phyloP scores from a whole-genome alignment of 2,888 invertebrate genomes.

The Tetropium fuscum region DNA sequence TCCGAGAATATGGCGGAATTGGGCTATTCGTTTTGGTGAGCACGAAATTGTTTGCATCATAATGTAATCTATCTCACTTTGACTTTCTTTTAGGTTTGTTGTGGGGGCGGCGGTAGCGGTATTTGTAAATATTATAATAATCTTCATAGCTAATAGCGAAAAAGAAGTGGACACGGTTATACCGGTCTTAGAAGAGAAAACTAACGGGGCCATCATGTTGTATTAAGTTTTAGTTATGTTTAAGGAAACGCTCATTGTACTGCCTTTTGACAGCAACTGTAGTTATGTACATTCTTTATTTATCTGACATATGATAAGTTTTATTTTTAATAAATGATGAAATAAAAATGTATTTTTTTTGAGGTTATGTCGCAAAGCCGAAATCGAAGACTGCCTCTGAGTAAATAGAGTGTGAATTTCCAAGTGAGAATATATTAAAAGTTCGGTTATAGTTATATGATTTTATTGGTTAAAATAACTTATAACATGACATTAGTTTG shows the following conservation, averaged over 20 bases:
- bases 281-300: slow-evolving; percentile 26
- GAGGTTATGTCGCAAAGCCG: not conserved
- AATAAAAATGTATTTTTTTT: not conserved
- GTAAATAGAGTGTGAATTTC: too few species aligned
- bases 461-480: slow-evolving; percentile 37
- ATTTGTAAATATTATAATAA: slow-evolving; percentile 78
- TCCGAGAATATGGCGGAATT: slow-evolving; percentile 84
- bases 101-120: slow-evolving; percentile 78
- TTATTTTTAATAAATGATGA: slow-evolving; percentile 8
- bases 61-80: not conserved
- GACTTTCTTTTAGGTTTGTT: slow-evolving; percentile 72
- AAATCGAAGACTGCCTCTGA: not conserved
- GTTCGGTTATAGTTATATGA: not conserved
- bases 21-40: slow-evolving; percentile 89
- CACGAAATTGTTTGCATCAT: not conserved
- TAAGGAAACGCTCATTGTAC: slow-evolving; percentile 30
- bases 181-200: slow-evolving; percentile 81
- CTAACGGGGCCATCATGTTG: slow-evolving; percentile 87
- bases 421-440: slow-evolving; percentile 13
- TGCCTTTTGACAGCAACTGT: slow-evolving; percentile 6
- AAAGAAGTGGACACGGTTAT: slow-evolving; percentile 74
- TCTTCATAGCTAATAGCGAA: slow-evolving; percentile 80
- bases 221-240: slow-evolving; percentile 67
- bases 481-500: slow-evolving; percentile 24
- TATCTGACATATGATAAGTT: slow-evolving; percentile 7